phyloP scores from a whole-genome alignment of 1,140 invertebrate species.

The Heliconius melpomene region DNA sequence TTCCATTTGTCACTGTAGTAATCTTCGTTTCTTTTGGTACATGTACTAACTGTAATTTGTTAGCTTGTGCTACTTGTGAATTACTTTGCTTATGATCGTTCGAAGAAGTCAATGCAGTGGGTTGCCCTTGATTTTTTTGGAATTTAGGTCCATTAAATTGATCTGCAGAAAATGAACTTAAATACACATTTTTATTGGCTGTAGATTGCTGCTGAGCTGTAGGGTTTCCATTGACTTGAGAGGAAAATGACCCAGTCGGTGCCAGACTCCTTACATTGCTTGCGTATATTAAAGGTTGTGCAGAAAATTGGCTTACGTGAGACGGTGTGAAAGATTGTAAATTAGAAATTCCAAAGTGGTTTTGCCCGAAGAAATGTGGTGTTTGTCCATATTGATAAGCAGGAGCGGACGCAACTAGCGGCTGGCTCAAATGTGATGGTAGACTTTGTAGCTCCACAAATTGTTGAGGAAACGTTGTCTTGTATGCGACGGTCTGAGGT shows the following conservation, averaged over 20 bases:
- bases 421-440: conserved; percentile 67
- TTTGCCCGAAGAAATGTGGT: conserved; percentile 56
- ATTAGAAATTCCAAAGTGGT: conserved; percentile 50
- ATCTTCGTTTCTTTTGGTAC: conserved; percentile 53
- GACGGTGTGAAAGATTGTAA: conserved; percentile 48
- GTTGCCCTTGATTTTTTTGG: neutral
- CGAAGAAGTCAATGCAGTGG: conserved; percentile 42
- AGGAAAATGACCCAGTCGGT: conserved; percentile 32
- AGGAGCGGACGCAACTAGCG: conserved; percentile 54
- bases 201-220: conserved; percentile 53
- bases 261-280: conserved; percentile 44
- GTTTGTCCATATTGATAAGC: conserved; percentile 57
- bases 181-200: conserved; percentile 51
- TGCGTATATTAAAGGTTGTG: conserved; percentile 50
- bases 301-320: conserved; percentile 43
- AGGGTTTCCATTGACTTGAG: conserved; percentile 38
- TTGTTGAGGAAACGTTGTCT: conserved; percentile 63
- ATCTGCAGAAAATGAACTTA: conserved; percentile 36
- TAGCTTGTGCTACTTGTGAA: conserved; percentile 39
- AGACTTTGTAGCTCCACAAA: conserved; percentile 69
- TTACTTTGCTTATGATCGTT: conserved; percentile 38
- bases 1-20: conserved; percentile 51
- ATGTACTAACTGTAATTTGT: conserved; percentile 50
- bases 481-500: conserved; percentile 58
- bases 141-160: conserved; percentile 50